Percentiles rank a stretch among this genome's conserved stretches.
phyloP scores from a whole-genome alignment of 2,888 invertebrate genomes.

The Leptarthrus brevirostris region DNA sequence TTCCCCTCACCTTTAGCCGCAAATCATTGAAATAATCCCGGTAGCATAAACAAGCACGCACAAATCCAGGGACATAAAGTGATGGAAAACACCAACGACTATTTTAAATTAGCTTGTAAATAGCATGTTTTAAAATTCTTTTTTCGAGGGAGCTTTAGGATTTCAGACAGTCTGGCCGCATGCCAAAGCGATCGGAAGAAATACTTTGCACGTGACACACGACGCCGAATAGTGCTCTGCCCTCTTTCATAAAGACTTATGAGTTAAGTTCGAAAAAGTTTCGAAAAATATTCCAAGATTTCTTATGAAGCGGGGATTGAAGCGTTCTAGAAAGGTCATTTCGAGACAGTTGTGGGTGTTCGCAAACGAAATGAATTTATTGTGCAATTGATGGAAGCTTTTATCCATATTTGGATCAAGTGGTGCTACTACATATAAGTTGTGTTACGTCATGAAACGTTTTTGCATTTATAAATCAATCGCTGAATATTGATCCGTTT shows the following conservation, averaged over 20 bases:
- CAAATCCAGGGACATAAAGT: background rate
- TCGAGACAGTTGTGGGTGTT: background rate
- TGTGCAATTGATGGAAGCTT: background rate
- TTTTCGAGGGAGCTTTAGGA: background rate
- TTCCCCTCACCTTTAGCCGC: background rate
- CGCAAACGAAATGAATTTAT: background rate
- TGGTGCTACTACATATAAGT: no score
- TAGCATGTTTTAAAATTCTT: background rate
- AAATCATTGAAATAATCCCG: background rate
- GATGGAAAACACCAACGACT: background rate
- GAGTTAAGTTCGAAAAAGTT: background rate
- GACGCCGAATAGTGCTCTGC: background rate
- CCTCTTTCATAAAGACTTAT: background rate
- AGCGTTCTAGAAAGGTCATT: background rate
- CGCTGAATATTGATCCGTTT: no score
- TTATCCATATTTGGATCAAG: background rate
- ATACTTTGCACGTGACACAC: background rate
- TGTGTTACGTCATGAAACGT: background rate
- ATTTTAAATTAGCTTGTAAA: background rate
- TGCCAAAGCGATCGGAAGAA: background rate
- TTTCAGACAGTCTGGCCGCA: background rate
- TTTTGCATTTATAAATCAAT: background rate
- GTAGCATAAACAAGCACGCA: background rate
- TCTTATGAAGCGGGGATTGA: background rate
- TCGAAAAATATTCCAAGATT: background rate